A percentile compares a stretch with the other conserved stretches of the same genome.
Conservation (phyloP, 2,888 invertebrate genomes). For the Andrena hattorfiana region DNA sequence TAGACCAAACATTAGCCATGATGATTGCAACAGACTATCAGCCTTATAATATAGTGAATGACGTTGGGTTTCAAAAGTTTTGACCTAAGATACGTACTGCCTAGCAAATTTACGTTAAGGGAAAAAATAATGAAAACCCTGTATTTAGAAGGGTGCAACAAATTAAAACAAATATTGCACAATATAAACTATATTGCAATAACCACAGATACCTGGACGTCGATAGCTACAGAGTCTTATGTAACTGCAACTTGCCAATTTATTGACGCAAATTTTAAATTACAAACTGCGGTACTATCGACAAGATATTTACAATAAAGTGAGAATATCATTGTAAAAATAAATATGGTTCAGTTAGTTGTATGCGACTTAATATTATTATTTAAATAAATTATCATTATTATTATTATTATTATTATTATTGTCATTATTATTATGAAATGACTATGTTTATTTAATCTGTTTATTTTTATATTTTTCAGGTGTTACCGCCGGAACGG, state of each 20-base stretch:
- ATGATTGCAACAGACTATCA: conserved; percentile 59
- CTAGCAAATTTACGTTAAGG: conserved; percentile 18
- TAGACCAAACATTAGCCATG: conserved; percentile 36
- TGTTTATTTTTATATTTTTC: no score
- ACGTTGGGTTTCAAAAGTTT: conserved; percentile 57
- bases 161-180: conserved; percentile 17
- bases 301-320: not conserved
- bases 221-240: not conserved
- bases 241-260: not conserved
- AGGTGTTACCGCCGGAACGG: no score
- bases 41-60: conserved; percentile 55
- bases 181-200: not conserved
- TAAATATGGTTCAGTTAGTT: no score
- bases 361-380: no score
- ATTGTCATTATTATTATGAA: no score
- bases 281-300: not conserved
- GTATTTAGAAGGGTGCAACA: conserved; percentile 18
- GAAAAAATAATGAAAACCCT: conserved; percentile 19
- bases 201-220: conserved; percentile 1
- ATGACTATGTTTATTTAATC: no score
- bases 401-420: no score
- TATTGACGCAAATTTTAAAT: not conserved
- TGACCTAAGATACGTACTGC: conserved; percentile 55
- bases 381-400: no score
- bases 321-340: no score